phyloP scores from a whole-genome alignment of 2,888 invertebrate genomes.

The Microdon myrmicae region DNA sequence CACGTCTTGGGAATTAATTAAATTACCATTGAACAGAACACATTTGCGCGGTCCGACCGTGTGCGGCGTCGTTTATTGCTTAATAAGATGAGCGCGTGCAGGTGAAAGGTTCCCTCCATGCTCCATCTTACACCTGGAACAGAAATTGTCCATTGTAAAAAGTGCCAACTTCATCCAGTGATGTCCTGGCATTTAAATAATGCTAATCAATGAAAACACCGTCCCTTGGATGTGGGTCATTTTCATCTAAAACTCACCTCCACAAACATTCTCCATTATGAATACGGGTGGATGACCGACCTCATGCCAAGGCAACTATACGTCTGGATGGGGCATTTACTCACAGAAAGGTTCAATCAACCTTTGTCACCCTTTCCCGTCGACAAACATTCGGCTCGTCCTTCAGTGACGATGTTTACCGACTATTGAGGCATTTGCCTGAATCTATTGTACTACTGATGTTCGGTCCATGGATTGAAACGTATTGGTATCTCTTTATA shows the following conservation, averaged over 20 bases:
- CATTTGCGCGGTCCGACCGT: neutral
- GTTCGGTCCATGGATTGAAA: no score
- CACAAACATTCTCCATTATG: neutral
- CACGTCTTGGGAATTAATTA: constrained; percentile 26
- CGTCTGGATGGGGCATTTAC: constrained; percentile 8
- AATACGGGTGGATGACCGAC: constrained; percentile 4
- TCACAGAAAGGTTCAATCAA: constrained; percentile 31
- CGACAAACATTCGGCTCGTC: no score
- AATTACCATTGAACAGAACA: constrained; percentile 20
- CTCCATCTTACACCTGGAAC: constrained; percentile 18
- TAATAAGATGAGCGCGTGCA: constrained; percentile 10
- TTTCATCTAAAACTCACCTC: neutral
- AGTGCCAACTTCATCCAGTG: no score
- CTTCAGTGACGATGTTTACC: neutral
- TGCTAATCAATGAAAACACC: constrained; percentile 28
- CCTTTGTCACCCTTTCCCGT: constrained; percentile 8
- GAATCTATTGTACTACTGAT: constrained; percentile 25
- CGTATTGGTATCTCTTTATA: no score
- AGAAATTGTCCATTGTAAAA: constrained; percentile 7
- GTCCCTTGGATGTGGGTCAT: constrained; percentile 25
- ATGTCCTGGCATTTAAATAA: constrained; percentile 28
- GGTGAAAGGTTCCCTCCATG: constrained; percentile 4
- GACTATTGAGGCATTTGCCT: constrained; percentile 3
- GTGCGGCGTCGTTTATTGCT: constrained; percentile 14
- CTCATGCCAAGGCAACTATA: constrained; percentile 14